Evolutionary conservation across 2,888 invertebrate genomes (phyloP).

Genomic region (Leucoma salicis): DNA sequence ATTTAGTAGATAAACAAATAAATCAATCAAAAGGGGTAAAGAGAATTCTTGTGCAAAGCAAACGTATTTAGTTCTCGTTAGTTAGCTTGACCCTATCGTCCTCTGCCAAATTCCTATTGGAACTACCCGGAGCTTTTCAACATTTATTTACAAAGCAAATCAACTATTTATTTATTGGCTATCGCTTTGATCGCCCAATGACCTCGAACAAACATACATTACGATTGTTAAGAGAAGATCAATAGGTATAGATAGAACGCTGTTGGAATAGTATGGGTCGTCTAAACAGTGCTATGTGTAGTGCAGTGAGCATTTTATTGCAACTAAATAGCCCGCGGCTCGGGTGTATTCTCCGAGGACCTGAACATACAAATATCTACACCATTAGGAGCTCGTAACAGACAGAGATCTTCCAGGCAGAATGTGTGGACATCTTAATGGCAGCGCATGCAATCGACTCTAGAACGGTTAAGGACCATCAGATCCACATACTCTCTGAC

Average conservation of each 20-base stretch:
- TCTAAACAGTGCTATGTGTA: neutral
- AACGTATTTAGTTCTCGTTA: constrained; percentile 67
- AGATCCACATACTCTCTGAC: too few relatives aligned
- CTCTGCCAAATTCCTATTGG: constrained; percentile 56
- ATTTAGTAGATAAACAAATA: constrained; percentile 29
- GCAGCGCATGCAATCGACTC: too few relatives aligned
- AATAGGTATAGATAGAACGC: neutral
- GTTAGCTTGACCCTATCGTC: constrained; percentile 50
- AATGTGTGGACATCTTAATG: too few relatives aligned
- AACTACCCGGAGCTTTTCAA: constrained; percentile 61
- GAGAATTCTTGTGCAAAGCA: constrained; percentile 48
- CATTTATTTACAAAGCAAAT: constrained; percentile 78
- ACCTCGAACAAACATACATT: constrained; percentile 61
- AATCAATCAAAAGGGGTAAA: constrained; percentile 42
- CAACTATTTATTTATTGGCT: constrained; percentile 78
- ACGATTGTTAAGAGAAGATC: constrained; percentile 61
- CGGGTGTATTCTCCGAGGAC: neutral
- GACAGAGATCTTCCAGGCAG: too few relatives aligned
- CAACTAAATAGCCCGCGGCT: neutral
- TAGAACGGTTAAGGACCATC: too few relatives aligned
- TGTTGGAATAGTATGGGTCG: neutral
- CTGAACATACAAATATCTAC: too few relatives aligned
- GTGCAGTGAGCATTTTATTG: neutral
- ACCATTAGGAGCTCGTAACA: too few relatives aligned
- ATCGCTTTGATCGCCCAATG: constrained; percentile 74